phyloP scores from a whole-genome alignment of 2,797 vertebrate genomes.

The Scarus forsteni region DNA sequence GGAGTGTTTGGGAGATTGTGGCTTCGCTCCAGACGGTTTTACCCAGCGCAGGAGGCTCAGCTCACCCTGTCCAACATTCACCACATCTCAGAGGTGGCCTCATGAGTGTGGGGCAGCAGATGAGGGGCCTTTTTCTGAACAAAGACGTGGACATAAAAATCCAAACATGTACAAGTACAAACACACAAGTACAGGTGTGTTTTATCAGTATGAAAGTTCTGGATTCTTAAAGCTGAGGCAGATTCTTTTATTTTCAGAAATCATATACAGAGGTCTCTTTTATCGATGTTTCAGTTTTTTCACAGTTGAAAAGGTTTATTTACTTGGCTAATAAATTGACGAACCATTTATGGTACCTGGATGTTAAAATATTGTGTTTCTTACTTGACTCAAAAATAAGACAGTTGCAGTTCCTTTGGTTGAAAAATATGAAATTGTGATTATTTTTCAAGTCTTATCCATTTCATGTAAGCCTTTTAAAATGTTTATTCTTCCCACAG shows the following conservation, averaged over 20 bases:
- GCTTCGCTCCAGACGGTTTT: constrained; percentile 82
- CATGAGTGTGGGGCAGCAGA: constrained; percentile 75
- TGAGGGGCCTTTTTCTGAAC: constrained; percentile 3
- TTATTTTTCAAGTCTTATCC: too few relatives aligned
- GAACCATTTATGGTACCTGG: not conserved
- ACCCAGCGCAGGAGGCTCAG: constrained; percentile 82
- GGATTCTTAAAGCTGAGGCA: not conserved
- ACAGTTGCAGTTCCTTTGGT: too few relatives aligned
- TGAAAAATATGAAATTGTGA: too few relatives aligned
- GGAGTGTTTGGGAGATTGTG: constrained; percentile 84
- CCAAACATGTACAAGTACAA: constrained; percentile 5
- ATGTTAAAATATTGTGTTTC: too few relatives aligned
- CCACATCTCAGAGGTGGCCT: constrained; percentile 86
- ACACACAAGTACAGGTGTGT: constrained; percentile 23
- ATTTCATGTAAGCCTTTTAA: too few relatives aligned
- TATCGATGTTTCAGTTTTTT: not conserved
- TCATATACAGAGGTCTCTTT: constrained; percentile 51
- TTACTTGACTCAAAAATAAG: too few relatives aligned
- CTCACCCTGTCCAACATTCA: constrained; percentile 87
- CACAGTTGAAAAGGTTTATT: not conserved
- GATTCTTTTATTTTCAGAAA: constrained; percentile 46
- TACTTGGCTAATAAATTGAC: not conserved
- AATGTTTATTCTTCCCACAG: too few relatives aligned
- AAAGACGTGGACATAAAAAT: constrained; percentile 32
- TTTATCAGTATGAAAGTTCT: constrained; percentile 12